These are phyloP conservation scores for Hoplias malabaricus DNA, from an alignment of 2,113 vertebrate species.

Conservation along the genomic window DNA sequence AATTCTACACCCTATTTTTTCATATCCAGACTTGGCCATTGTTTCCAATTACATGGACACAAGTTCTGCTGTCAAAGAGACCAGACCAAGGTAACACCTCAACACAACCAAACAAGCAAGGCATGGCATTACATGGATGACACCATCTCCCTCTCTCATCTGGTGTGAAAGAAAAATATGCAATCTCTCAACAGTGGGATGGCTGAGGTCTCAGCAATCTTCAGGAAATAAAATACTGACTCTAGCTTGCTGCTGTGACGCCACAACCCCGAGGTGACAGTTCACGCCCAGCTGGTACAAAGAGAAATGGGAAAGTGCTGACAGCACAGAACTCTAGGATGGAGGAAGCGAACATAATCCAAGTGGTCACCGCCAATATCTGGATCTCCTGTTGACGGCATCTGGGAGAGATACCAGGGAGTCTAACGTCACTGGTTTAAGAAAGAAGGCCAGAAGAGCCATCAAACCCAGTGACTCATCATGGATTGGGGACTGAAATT, in stretches of 20 bases:
- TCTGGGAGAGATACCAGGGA: not conserved
- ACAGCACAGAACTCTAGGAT: conserved; percentile 1
- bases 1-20: conserved; percentile 23
- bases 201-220: conserved; percentile 29
- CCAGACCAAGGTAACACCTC: conserved; percentile 31
- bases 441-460: conserved; percentile 2
- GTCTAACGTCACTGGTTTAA: conserved; percentile 23
- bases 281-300: not conserved
- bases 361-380: conserved; percentile 11
- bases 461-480: conserved; percentile 17
- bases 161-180: conserved; percentile 11
- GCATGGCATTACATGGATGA: conserved; percentile 18
- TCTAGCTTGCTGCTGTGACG: not conserved
- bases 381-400: not conserved
- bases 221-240: conserved; percentile 49
- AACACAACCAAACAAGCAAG: conserved; percentile 39
- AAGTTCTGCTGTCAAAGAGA: conserved; percentile 20
- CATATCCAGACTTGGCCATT: conserved; percentile 28
- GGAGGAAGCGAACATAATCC: conserved; percentile 2
- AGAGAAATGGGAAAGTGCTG: conserved; percentile 21
- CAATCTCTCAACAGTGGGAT: conserved; percentile 1
- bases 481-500: conserved; percentile 4
- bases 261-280: conserved; percentile 37
- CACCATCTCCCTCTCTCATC: conserved; percentile 9
- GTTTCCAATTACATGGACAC: conserved; percentile 30